Conservation (phyloP, 2,113 vertebrate genomes). For the Xenopus laevis region DNA sequence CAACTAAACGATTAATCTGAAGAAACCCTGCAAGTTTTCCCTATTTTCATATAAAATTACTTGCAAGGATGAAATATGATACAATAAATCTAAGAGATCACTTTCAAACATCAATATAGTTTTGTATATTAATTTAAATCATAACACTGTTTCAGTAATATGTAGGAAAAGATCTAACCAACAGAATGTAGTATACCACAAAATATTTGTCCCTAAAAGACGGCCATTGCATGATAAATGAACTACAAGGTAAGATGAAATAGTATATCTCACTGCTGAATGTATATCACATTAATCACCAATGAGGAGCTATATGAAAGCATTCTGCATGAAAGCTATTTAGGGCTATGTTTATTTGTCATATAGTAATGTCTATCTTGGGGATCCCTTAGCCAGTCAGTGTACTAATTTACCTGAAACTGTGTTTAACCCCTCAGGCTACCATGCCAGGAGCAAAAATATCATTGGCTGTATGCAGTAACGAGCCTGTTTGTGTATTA, state of each 20-base stretch:
- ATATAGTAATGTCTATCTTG: neutral
- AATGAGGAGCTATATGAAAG: neutral
- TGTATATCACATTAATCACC: conserved; percentile 17
- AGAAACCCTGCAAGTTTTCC: too few species aligned
- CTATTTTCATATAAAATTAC: too few species aligned
- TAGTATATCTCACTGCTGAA: neutral
- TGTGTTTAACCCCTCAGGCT: neutral
- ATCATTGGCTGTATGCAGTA: too few species aligned
- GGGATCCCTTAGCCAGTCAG: neutral
- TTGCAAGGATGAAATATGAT: too few species aligned
- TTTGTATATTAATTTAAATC: neutral
- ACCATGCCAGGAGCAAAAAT: too few species aligned
- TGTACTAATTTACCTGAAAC: neutral
- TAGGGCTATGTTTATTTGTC: neutral
- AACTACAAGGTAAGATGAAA: conserved; percentile 6
- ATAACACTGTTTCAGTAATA: neutral
- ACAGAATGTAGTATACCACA: neutral
- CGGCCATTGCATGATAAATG: conserved; percentile 8
- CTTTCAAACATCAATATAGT: too few species aligned
- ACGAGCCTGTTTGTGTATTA: too few species aligned
- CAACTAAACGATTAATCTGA: too few species aligned
- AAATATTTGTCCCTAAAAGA: neutral
- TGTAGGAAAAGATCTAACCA: neutral
- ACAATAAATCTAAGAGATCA: too few species aligned
- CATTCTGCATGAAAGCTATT: neutral